Percentiles rank a stretch among this genome's conserved stretches.
These are phyloP conservation scores for Ageneiosus marmoratus DNA, from an alignment of 2,113 vertebrate species.

Conservation along the genomic window DNA sequence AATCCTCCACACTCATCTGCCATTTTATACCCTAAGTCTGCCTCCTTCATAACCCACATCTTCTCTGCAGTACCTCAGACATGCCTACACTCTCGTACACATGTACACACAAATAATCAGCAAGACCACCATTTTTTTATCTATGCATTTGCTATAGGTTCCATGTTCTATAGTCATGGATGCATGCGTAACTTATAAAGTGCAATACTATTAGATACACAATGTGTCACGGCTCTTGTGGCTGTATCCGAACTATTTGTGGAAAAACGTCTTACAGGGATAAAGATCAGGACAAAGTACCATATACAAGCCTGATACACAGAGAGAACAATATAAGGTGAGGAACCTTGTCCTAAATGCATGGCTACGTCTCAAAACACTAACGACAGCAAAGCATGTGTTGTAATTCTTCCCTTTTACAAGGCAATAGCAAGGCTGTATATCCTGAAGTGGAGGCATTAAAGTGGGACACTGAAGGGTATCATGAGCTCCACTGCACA, in stretches of 20 bases:
- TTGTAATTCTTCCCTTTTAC: conserved; percentile 25
- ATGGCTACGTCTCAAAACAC: background rate
- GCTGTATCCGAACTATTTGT: background rate
- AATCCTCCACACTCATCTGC: conserved; percentile 62
- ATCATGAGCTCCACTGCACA: conserved; percentile 17
- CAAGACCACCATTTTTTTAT: no score
- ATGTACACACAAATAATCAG: no score
- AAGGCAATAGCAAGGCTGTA: conserved; percentile 2
- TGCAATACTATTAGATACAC: background rate
- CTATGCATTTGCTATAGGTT: background rate
- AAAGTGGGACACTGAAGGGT: conserved; percentile 34
- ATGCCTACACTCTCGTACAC: conserved; percentile 14
- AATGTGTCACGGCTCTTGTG: background rate
- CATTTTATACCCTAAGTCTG: conserved; percentile 55
- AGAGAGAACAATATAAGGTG: background rate
- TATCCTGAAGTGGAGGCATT: conserved; percentile 9
- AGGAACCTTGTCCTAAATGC: background rate
- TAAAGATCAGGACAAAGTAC: background rate
- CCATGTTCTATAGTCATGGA: background rate
- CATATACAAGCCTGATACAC: background rate
- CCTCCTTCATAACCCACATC: conserved; percentile 37
- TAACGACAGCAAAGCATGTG: conserved; percentile 1
- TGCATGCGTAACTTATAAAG: conserved; percentile 7
- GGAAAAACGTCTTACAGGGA: background rate
- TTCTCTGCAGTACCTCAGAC: background rate